Conservation (phyloP, 1,140 invertebrate genomes). For the Eriosoma lanigerum region DNA sequence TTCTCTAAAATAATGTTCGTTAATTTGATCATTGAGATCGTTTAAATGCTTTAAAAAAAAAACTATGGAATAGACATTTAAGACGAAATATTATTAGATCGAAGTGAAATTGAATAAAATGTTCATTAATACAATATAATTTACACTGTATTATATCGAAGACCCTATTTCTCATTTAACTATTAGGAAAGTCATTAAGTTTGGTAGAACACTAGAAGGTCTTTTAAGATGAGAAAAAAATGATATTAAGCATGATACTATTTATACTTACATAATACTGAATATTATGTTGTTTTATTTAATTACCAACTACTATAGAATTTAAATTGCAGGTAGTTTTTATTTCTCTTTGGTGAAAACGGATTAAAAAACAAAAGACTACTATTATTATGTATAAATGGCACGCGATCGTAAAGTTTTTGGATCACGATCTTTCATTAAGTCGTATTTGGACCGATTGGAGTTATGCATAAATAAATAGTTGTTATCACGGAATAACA, state of each 20-base stretch:
- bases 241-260: neutral
- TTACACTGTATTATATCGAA: neutral
- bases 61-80: neutral
- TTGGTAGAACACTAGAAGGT: neutral
- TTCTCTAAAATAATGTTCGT: conserved; percentile 8
- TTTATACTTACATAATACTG: neutral
- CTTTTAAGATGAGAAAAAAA: neutral
- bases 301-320: neutral
- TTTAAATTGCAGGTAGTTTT: neutral
- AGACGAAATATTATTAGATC: conserved; percentile 15
- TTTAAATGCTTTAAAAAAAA: conserved; percentile 9
- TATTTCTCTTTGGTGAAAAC: neutral
- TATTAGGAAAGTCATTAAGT: neutral
- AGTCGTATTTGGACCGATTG: neutral
- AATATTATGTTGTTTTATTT: neutral
- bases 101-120: conserved; percentile 17
- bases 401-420: conserved; percentile 21
- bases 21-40: conserved; percentile 27
- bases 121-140: neutral
- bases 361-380: conserved; percentile 10
- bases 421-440: conserved; percentile 15
- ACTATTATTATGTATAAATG: neutral
- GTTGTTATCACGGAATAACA: neutral
- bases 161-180: neutral
- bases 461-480: conserved; percentile 16